phyloP scores from a whole-genome alignment of 2,888 invertebrate species.

The Lomographa bimaculata region DNA sequence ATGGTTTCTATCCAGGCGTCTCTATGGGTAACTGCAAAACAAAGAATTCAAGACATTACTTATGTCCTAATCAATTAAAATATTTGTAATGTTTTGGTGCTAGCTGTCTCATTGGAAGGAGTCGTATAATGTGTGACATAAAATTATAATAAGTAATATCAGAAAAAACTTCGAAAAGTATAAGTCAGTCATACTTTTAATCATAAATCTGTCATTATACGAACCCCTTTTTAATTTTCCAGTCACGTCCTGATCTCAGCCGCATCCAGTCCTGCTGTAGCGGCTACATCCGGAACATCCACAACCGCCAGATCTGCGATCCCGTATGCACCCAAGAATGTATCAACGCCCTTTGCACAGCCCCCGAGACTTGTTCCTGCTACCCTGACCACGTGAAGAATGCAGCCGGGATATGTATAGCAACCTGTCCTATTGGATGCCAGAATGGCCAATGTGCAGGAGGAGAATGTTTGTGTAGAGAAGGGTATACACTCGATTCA shows the following conservation, averaged over 20 bases:
- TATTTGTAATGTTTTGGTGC: too few relatives aligned
- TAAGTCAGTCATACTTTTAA: too few relatives aligned
- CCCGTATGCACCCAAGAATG: conserved; percentile 85
- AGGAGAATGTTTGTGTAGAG: conserved; percentile 85
- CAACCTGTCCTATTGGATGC: conserved; percentile 88
- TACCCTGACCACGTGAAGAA: conserved; percentile 84
- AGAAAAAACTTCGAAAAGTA: too few relatives aligned
- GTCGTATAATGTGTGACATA: too few relatives aligned
- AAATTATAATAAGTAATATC: too few relatives aligned
- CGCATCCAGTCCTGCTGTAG: conserved; percentile 88
- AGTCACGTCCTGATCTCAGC: conserved; percentile 85
- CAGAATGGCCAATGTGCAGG: conserved; percentile 86
- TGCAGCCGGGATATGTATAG: conserved; percentile 79
- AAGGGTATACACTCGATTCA: conserved; percentile 81
- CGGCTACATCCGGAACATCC: conserved; percentile 86
- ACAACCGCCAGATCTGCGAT: conserved; percentile 82
- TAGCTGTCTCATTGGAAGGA: too few relatives aligned
- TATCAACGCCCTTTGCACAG: conserved; percentile 85
- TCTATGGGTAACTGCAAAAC: too few relatives aligned
- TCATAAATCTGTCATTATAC: too few relatives aligned
- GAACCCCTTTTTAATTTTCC: too few relatives aligned
- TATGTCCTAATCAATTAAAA: too few relatives aligned
- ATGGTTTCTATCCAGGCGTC: too few relatives aligned
- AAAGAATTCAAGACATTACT: too few relatives aligned
- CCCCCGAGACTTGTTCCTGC: conserved; percentile 86